phyloP scores from a whole-genome alignment of 2,888 invertebrate genomes.

The Nowickia ferox region DNA sequence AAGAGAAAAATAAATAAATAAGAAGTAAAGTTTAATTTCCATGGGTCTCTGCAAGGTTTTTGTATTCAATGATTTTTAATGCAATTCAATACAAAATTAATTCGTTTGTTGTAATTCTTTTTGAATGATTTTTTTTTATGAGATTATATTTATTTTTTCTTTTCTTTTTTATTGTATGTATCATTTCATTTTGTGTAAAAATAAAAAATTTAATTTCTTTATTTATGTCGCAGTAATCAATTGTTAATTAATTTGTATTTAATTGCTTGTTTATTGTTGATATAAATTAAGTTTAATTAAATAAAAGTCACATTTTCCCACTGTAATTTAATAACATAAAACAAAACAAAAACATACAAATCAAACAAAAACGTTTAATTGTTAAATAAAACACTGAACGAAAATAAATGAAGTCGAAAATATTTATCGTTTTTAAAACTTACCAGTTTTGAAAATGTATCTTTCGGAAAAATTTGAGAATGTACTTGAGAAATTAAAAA shows the following conservation, averaged over 20 bases:
- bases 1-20: background rate
- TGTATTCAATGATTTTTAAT: background rate
- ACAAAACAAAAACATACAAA: background rate
- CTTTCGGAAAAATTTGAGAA: too few relatives aligned
- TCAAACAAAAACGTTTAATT: background rate
- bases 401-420: background rate
- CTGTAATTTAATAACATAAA: constrained; percentile 33
- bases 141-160: constrained; percentile 12
- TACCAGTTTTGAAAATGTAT: too few relatives aligned
- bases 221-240: background rate
- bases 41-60: constrained; percentile 12
- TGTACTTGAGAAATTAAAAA: too few relatives aligned
- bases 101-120: constrained; percentile 38
- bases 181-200: background rate
- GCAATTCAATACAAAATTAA: constrained; percentile 49
- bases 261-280: constrained; percentile 36
- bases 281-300: constrained; percentile 46
- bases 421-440: too few relatives aligned
- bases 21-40: constrained; percentile 14
- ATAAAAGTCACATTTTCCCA: constrained; percentile 57
- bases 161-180: background rate
- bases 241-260: constrained; percentile 54
- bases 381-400: constrained; percentile 3
- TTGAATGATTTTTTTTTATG: constrained; percentile 17
- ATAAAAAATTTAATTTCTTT: background rate